phyloP scores from a whole-genome alignment of 1,140 invertebrate genomes.

The Cydia amplana region DNA sequence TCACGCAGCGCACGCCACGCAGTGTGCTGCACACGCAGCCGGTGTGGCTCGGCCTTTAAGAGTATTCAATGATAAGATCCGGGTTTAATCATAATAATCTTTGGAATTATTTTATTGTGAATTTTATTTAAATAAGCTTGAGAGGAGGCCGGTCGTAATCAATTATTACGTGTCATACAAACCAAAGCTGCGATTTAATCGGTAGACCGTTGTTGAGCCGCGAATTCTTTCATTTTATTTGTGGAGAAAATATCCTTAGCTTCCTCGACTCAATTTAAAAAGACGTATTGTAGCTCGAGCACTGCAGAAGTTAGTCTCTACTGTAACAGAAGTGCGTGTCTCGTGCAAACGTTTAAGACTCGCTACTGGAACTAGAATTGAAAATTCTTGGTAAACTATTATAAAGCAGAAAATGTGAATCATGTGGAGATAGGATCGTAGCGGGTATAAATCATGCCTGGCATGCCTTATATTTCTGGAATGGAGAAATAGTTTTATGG shows the following conservation, averaged over 20 bases:
- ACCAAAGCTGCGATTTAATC: conserved; percentile 15
- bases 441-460: neutral
- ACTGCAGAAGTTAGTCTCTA: neutral
- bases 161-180: conserved; percentile 26
- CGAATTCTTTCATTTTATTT: conserved; percentile 29
- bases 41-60: no score
- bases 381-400: conserved; percentile 20
- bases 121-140: conserved; percentile 20
- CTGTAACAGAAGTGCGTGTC: neutral
- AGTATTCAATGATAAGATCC: neutral
- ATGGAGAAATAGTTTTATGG: neutral
- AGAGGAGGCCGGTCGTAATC: conserved; percentile 9
- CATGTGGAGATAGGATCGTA: neutral
- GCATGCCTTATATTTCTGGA: neutral
- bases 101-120: conserved; percentile 5
- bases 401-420: conserved; percentile 8
- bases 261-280: neutral
- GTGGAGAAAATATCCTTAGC: neutral
- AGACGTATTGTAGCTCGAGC: neutral
- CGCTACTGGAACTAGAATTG: neutral
- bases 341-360: neutral
- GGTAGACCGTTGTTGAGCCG: neutral
- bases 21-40: no score
- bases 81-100: conserved; percentile 24
- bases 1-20: no score